Base-by-base conservation (phyloP, 37 sponge, comb jelly and placozoan species). In the Spongilla lacustris region DNA sequence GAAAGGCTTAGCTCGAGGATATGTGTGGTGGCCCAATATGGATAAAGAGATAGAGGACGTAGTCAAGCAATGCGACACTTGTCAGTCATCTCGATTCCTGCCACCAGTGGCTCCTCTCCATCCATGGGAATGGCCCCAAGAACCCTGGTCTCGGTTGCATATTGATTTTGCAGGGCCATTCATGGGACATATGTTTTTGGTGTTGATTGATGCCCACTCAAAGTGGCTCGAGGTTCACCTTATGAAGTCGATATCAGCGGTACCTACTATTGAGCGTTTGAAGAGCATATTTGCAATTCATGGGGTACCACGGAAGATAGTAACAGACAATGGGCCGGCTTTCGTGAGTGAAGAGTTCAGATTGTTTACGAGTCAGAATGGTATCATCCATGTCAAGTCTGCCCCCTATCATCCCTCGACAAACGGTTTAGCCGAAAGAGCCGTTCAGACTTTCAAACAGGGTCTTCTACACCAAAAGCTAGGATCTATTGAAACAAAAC, bases 1-100 rank as follows among this genome's bases (percentile, higher is more conserved):
- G 80, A 86, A 86, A 80, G 35, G 58, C 5, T 32, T 86, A 14
- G 80, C 87, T 24, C 30, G 87, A 31, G 73, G 87, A 21, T 34
- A 28, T 2, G 87, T 76, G 0, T 86, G 87, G 87, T 86, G 87
- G 87, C 87, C 87, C 25, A 80, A 80, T 30, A 86, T 86, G 32
- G 87, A 86, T 37, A 0, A 28, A 19, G 73, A 79, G 66, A 33
- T 86, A 1, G 80, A 78, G 80, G 0, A 13, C 1, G 21, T 2
- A 0, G 87, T 86, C 2, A 86, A 36, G 27, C 4, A 0, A 10
- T 86, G 87, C 71, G 34, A 70, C 0, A 32, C 33, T 35, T 86
- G 87, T 68, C 80, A 78, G 6, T 0, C 26, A n/a, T 23, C 30
- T 12, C 35, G 49, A 50, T 26, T 67, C 5, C 69, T 74, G 1